Conservation (phyloP, 2,888 invertebrate genomes). For the Callyntrura sp. region DNA sequence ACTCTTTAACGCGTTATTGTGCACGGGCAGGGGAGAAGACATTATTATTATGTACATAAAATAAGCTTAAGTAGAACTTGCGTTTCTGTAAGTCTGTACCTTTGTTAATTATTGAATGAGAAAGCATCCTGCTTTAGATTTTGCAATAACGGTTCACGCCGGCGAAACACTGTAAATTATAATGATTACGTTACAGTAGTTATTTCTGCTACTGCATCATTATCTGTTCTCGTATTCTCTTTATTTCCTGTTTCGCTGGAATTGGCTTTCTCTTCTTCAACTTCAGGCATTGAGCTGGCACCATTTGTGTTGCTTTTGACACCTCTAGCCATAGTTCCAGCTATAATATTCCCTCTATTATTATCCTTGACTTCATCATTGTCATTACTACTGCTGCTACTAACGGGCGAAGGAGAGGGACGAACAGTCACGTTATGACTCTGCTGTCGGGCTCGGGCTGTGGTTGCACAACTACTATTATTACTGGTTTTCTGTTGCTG, state of each 20-base stretch:
- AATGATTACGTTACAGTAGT: too few relatives aligned
- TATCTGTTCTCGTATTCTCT: background rate
- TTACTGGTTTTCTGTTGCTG: slow-evolving; percentile 50
- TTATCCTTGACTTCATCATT: slow-evolving; percentile 45
- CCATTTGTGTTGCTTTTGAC: background rate
- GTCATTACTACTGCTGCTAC: slow-evolving; percentile 29
- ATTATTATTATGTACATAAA: too few relatives aligned
- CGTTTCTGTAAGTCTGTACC: too few relatives aligned
- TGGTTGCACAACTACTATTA: slow-evolving; percentile 6
- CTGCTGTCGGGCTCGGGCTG: slow-evolving; percentile 6
- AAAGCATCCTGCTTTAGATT: too few relatives aligned
- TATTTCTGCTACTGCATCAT: background rate
- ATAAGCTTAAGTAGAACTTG: too few relatives aligned
- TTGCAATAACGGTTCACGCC: too few relatives aligned
- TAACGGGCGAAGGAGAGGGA: slow-evolving; percentile 21
- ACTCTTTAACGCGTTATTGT: too few relatives aligned
- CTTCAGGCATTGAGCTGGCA: slow-evolving; percentile 13
- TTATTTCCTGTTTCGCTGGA: slow-evolving; percentile 5
- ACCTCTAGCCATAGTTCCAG: background rate
- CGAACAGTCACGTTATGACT: slow-evolving; percentile 18
- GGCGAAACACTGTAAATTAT: too few relatives aligned
- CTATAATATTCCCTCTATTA: background rate
- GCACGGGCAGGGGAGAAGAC: too few relatives aligned
- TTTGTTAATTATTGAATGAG: too few relatives aligned
- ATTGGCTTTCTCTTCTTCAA: slow-evolving; percentile 27